Conservation (phyloP, 2,888 invertebrate genomes). For the Apomyelois bistriatella region DNA sequence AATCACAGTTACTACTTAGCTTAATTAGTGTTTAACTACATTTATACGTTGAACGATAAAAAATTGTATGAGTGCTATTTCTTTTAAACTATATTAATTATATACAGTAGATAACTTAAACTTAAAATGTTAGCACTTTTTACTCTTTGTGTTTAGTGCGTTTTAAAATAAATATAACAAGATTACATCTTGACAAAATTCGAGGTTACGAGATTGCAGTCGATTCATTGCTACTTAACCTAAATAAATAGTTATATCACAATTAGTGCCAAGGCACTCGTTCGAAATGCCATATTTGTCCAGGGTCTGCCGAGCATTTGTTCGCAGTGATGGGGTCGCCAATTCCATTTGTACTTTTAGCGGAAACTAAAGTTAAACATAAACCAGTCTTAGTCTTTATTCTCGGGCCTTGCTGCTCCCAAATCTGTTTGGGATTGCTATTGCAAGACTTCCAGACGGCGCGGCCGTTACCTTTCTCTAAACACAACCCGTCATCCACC, state of each 20-base stretch:
- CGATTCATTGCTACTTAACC: constrained; percentile 17
- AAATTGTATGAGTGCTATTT: background rate
- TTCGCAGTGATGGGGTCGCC: constrained; percentile 77
- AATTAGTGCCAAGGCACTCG: constrained; percentile 82
- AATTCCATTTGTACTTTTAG: constrained; percentile 40
- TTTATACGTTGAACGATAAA: background rate
- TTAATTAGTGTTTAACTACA: background rate
- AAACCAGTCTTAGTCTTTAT: constrained; percentile 51
- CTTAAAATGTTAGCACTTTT: constrained; percentile 13
- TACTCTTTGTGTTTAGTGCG: background rate
- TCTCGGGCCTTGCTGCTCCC: constrained; percentile 79
- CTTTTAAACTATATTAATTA: no score
- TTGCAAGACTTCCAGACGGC: constrained; percentile 87
- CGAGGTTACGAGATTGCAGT: constrained; percentile 9
- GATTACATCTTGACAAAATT: constrained; percentile 11
- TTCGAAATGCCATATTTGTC: constrained; percentile 86
- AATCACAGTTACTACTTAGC: constrained; percentile 18
- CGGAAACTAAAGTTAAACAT: constrained; percentile 52
- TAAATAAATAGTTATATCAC: constrained; percentile 30
- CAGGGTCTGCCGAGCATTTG: constrained; percentile 75
- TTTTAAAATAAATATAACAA: background rate
- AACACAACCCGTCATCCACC: constrained; percentile 93
- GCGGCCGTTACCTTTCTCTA: constrained; percentile 84
- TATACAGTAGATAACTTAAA: background rate
- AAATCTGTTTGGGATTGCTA: constrained; percentile 83